phyloP scores from a whole-genome alignment of 2,888 invertebrate species.

The Euspilapteryx auroguttella region DNA sequence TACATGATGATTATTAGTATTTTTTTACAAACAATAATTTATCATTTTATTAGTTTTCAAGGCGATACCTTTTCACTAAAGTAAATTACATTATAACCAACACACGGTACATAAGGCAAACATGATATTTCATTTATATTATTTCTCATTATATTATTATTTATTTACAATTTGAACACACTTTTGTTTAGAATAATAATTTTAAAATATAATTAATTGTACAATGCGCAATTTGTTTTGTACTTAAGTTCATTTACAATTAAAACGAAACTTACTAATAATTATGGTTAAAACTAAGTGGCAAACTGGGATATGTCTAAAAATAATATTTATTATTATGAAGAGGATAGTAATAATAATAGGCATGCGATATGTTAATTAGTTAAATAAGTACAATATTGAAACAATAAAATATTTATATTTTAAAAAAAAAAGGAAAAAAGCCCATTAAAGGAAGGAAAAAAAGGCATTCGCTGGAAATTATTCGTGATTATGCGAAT shows the following conservation, averaged over 20 bases:
- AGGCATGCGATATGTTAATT: slow-evolving; percentile 23
- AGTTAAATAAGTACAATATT: slow-evolving; percentile 28
- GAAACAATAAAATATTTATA: not conserved
- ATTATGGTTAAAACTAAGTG: slow-evolving; percentile 21
- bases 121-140: too few relatives aligned
- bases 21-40: too few relatives aligned
- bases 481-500: too few relatives aligned
- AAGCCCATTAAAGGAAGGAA: too few relatives aligned
- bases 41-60: too few relatives aligned
- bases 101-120: too few relatives aligned
- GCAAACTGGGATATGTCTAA: slow-evolving; percentile 48
- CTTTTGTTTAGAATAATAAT: slow-evolving; percentile 14
- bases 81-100: too few relatives aligned
- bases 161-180: slow-evolving; percentile 24
- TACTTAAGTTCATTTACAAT: slow-evolving; percentile 11
- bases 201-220: slow-evolving; percentile 21
- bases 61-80: too few relatives aligned
- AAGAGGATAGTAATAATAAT: too few relatives aligned
- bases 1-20: too few relatives aligned
- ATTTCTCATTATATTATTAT: slow-evolving; percentile 8
- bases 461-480: too few relatives aligned
- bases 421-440: not conserved
- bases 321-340: slow-evolving; percentile 19
- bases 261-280: not conserved
- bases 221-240: slow-evolving; percentile 17